phyloP scores from a whole-genome alignment of 1,140 invertebrate genomes.

The Triops longicaudatus region DNA sequence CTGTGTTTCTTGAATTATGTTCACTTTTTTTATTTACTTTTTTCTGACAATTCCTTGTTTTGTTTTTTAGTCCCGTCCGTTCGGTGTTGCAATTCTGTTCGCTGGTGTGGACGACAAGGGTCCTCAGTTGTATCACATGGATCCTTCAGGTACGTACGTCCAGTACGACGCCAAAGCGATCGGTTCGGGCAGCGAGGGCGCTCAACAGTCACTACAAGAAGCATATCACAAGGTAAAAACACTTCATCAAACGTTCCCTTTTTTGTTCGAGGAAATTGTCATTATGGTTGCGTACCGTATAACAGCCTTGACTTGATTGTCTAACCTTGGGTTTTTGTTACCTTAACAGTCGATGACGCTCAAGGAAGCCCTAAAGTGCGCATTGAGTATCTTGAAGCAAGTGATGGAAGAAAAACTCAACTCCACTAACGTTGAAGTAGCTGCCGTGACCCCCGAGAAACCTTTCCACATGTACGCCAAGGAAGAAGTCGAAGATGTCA shows the following conservation, averaged over 20 bases:
- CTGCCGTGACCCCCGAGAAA: conserved; percentile 76
- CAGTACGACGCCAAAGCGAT: conserved; percentile 98
- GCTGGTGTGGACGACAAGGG: conserved; percentile 72
- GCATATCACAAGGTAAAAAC: conserved; percentile 64
- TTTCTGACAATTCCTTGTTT: background rate
- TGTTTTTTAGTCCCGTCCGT: conserved; percentile 72
- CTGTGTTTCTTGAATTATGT: background rate
- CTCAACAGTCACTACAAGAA: conserved; percentile 92
- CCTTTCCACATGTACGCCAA: conserved; percentile 85
- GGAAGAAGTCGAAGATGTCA: conserved; percentile 82
- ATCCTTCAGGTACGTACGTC: conserved; percentile 94
- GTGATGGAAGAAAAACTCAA: conserved; percentile 99
- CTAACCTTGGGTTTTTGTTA: conserved; percentile 28
- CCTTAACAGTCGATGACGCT: conserved; percentile 82
- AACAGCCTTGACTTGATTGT: background rate
- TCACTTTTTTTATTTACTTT: background rate
- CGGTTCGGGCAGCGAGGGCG: conserved; percentile 97
- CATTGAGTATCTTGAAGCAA: conserved; percentile 93
- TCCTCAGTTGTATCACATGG: conserved; percentile 90
- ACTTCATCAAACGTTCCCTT: background rate
- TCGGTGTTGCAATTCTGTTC: conserved; percentile 93
- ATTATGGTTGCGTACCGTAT: background rate
- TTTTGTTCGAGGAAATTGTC: background rate
- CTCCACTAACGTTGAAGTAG: conserved; percentile 95
- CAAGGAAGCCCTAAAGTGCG: conserved; percentile 86